Evolutionary conservation across 2,113 vertebrate genomes (phyloP), one percentile per base, ranked within the genome.

Genomic region (Stigmatopora nigra): DNA sequence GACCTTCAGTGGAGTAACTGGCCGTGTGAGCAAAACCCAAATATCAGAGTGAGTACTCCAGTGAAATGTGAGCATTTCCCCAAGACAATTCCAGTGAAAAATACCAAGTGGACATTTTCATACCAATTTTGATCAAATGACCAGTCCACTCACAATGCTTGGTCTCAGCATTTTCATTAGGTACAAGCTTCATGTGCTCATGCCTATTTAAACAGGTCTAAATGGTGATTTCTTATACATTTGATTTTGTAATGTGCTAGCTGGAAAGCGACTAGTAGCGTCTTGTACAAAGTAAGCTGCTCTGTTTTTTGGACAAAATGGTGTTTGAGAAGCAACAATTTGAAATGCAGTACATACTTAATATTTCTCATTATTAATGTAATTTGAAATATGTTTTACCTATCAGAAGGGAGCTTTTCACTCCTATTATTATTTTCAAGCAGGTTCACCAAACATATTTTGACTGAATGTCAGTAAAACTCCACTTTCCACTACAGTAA

Each of bases 371-470:
- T 20, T 44, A 46, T 12, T 6, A 25, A 2, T 9, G 0, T 38
- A 7, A 3, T 0, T 0, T 63, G 67, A 53, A 65, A 58, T 64
- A 74, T 0, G 0, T 7, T 74, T 68, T 36, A 9, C 0, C 69
- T 78, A 77, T 14, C 10, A 78, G 78, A 68, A 69, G 73, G 78
- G 49, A 16, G 11, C 52, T 10, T 9, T 52, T 8, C 2, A 22
- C 19, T 48, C 36, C 49, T 22, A 16, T 35, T 35, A 16, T 46
- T 5, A 61, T 62, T 56, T 22, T n/a, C 3, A n/a, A 31, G 9
- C 31, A 8, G 12, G 10, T 15, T 58, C 6, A 14, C 0, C 0
- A 16, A 25, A 51, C 20, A 19, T 12, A 10, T 20, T n/a, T 20
- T 10, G 5, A 41, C 44, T 25, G 25, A 5, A 17, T 9, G 60